Evolutionary conservation across 2,797 vertebrate species (phyloP).

Genomic region (Steatocranus sp.): DNA sequence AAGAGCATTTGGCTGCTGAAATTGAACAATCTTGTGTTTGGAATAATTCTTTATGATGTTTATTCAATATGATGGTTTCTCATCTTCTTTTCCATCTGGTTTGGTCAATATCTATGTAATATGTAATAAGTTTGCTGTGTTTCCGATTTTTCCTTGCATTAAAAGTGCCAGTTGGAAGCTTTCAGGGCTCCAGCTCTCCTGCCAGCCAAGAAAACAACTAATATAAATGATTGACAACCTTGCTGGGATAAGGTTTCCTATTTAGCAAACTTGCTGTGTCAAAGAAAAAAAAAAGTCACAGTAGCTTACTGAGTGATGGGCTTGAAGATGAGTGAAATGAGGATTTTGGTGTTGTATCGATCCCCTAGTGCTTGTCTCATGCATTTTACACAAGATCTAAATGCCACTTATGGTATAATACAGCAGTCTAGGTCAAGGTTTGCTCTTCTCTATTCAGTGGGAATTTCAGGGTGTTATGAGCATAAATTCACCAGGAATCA

Average conservation of each 20-base stretch:
- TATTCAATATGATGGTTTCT: constrained; percentile 46
- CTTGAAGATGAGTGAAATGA: constrained; percentile 65
- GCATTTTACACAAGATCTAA: constrained; percentile 75
- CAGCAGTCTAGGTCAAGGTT: constrained; percentile 50
- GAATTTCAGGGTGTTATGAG: constrained; percentile 54
- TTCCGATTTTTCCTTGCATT: constrained; percentile 32
- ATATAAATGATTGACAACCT: constrained; percentile 73
- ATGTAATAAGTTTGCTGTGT: constrained; percentile 46
- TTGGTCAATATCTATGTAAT: constrained; percentile 56
- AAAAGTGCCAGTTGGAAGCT: constrained; percentile 62
- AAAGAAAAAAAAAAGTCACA: constrained; percentile 51
- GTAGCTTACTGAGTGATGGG: constrained; percentile 46
- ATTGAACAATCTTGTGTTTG: constrained; percentile 33
- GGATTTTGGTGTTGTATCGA: constrained; percentile 67
- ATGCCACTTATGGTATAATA: constrained; percentile 71
- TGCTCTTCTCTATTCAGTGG: constrained; percentile 42
- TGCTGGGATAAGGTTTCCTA: constrained; percentile 53
- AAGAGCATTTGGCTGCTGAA: constrained; percentile 26
- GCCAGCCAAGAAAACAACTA: constrained; percentile 67
- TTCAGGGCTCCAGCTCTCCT: constrained; percentile 37
- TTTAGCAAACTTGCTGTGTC: constrained; percentile 66
- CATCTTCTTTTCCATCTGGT: constrained; percentile 27
- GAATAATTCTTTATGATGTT: constrained; percentile 47
- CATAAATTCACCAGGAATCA: constrained; percentile 56
- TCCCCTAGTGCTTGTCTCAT: constrained; percentile 66